A percentile compares a stretch with the other conserved stretches of the same genome.
These are phyloP conservation scores for Tachina fera DNA, from an alignment of 2,888 invertebrate genomes.

Conservation along the genomic window DNA sequence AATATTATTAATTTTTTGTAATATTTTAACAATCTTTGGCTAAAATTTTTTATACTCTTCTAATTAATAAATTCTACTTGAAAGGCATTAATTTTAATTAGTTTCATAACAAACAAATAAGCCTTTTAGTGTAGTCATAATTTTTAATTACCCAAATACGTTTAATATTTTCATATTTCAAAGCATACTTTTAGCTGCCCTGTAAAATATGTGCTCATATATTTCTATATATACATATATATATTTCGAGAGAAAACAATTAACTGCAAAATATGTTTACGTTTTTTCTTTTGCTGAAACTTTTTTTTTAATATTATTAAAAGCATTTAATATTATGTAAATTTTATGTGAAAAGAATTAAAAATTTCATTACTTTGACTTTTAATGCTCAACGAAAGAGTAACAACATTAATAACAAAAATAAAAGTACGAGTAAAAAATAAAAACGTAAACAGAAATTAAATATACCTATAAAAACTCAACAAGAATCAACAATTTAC, in stretches of 20 bases:
- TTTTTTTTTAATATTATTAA: conserved; percentile 15
- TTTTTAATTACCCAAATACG: conserved; percentile 41
- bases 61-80: background rate
- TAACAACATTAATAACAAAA: conserved; percentile 27
- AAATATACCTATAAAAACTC: conserved; percentile 56
- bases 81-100: conserved; percentile 26
- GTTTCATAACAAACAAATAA: conserved; percentile 34
- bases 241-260: background rate
- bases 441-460: conserved; percentile 4
- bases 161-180: conserved; percentile 12
- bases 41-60: background rate
- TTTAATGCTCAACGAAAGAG: conserved; percentile 47
- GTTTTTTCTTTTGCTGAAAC: background rate
- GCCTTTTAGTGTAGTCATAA: conserved; percentile 52
- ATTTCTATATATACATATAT: too few relatives aligned
- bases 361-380: conserved; percentile 67
- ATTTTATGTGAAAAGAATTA: conserved; percentile 63
- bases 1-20: too few relatives aligned
- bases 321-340: conserved; percentile 57
- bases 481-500: conserved; percentile 43
- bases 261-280: conserved; percentile 7
- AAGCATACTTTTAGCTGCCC: conserved; percentile 20
- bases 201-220: background rate
- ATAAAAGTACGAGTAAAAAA: background rate
- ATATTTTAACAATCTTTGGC: too few relatives aligned